Base-by-base conservation (phyloP, 2,797 vertebrate species). In the Mormyrus hasselquistii region DNA sequence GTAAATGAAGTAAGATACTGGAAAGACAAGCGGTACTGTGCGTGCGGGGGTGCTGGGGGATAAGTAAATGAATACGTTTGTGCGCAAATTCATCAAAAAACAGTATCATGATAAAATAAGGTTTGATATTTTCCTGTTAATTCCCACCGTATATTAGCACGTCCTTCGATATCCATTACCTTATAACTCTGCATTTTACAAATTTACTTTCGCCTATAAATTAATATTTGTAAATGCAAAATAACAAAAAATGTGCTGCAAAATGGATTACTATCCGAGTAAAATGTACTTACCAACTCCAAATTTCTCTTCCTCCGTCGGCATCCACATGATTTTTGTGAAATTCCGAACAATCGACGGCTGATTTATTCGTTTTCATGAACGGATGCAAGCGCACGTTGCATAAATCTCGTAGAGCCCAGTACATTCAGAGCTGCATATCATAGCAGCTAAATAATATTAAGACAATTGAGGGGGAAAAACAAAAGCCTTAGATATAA, bases 261-360 rank as follows among this genome's bases (percentile, higher is more conserved):
- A 88, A n/a, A 69, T 8, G 57, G 87, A 65, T 88, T 22, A 25
- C 3, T 25, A 14, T 19, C 1, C 22, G 19, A 52, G 87, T 25
- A 44, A 62, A 52, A 73, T 41, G 22, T 25, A 79, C 89, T 89
- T 34, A 89, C 89, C 89, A 76, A 89, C 89, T 87, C 97, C 97
- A 94, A 97, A 97, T 95, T 98, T 98, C 94, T 98, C 97, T 93
- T 98, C 97, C 91, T 98, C 97, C 53, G 97, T 98, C 83, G 97
- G 97, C 92, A 96, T 96, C 97, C 97, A 98, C 97, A 98, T 98
- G 92, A 76, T 89, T 62, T 87, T 57, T 50, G 85, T 29, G 47
- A 86, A 69, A 73, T 89, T 50, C 88, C 88, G 29, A 86, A 86
- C 57, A 86, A 86, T 34, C 25, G 47, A 86, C 22, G 29, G 12